Evolutionary conservation across 2,797 vertebrate species (phyloP).

Genomic region (Periparus ater): DNA sequence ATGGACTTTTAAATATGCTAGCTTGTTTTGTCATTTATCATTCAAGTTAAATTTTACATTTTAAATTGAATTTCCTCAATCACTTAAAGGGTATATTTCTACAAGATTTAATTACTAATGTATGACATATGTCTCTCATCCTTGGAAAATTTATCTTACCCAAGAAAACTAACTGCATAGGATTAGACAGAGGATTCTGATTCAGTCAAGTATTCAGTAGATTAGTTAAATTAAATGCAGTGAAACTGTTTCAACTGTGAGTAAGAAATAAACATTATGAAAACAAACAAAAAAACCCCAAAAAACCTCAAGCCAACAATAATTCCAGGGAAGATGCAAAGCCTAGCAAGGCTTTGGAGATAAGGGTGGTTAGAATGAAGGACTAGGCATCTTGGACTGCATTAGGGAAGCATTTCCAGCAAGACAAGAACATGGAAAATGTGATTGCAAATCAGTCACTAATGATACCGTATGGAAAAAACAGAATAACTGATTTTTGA

Average conservation of each 20-base stretch:
- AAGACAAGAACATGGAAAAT: neutral
- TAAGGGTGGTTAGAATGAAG: neutral
- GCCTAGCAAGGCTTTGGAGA: neutral
- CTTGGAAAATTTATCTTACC: neutral
- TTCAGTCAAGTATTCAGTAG: neutral
- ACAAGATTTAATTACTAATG: neutral
- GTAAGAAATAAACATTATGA: neutral
- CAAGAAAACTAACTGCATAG: neutral
- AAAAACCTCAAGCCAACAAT: fast-evolving
- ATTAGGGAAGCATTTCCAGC: neutral
- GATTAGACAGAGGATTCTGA: neutral
- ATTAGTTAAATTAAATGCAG: neutral
- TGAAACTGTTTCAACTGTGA: neutral
- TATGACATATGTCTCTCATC: neutral
- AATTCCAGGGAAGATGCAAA: neutral
- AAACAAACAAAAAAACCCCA: neutral
- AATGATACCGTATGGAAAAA: neutral
- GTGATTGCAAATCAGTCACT: neutral
- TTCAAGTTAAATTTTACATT: neutral
- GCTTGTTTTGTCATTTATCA: neutral
- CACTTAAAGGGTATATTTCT: neutral
- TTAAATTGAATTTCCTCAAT: neutral
- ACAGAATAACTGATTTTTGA: neutral
- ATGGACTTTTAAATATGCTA: neutral
- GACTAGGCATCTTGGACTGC: neutral